A percentile compares a stretch with the other conserved stretches of the same genome.
Conservation (phyloP, 2,797 vertebrate genomes). For the Acestrorhynchus altus region DNA sequence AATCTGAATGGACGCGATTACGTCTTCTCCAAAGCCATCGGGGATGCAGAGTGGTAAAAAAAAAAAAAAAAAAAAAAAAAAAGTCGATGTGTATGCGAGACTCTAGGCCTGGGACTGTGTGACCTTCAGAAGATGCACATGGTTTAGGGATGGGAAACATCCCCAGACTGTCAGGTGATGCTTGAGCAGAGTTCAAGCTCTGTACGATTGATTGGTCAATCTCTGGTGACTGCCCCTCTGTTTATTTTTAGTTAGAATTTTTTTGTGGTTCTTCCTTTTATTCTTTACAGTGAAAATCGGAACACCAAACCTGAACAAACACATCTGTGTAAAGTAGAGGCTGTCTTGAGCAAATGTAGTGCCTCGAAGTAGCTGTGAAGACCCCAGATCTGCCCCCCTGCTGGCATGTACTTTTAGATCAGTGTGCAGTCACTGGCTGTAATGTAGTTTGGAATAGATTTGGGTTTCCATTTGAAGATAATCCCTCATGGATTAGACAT, state of each 20-base stretch:
- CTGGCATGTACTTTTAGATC: conserved; percentile 7
- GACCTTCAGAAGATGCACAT: conserved; percentile 67
- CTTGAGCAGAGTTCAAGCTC: conserved; percentile 38
- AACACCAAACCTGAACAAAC: conserved; percentile 20
- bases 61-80: conserved; percentile 36
- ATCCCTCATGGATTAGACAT: no score
- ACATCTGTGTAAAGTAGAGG: conserved; percentile 20
- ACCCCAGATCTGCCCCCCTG: background rate
- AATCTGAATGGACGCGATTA: conserved; percentile 99
- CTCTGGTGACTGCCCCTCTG: background rate
- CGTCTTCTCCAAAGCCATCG: conserved; percentile 99
- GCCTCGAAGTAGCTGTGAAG: conserved; percentile 42
- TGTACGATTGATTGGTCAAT: background rate
- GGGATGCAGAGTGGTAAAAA: conserved; percentile 97
- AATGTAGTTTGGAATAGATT: conserved; percentile 19
- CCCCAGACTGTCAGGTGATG: conserved; percentile 51
- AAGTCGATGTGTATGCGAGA: background rate
- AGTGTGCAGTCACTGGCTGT: conserved; percentile 27
- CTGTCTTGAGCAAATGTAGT: conserved; percentile 31
- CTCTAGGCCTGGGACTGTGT: conserved; percentile 64
- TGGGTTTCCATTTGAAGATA: background rate
- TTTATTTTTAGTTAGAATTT: conserved; percentile 28
- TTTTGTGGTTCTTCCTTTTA: conserved; percentile 11
- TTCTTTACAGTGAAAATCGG: background rate
- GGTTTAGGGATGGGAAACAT: conserved; percentile 26